These are phyloP conservation scores for Phengaris alcon DNA, from an alignment of 2,888 invertebrate species.

Conservation along the genomic window DNA sequence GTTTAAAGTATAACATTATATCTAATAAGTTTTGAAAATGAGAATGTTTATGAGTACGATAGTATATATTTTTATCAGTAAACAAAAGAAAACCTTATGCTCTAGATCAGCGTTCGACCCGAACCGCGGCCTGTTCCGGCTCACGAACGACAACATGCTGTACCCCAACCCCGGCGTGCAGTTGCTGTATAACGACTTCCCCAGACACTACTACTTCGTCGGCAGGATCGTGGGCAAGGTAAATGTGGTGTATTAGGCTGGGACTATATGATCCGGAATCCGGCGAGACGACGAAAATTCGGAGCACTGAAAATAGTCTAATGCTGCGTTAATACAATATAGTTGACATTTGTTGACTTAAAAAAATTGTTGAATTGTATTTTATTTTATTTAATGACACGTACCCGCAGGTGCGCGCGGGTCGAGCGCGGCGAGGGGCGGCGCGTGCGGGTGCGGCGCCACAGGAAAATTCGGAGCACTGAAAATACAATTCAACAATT, in stretches of 20 bases:
- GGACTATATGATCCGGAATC: too few species aligned
- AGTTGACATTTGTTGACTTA: too few species aligned
- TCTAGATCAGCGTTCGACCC: conserved; percentile 93
- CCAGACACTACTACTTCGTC: conserved; percentile 95
- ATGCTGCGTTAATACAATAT: too few species aligned
- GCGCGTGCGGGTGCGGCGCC: conserved; percentile 32
- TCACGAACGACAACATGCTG: conserved; percentile 94
- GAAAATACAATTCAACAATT: too few species aligned
- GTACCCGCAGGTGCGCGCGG: conserved; percentile 27
- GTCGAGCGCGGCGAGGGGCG: conserved; percentile 33
- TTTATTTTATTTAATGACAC: background rate
- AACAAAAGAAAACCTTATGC: background rate
- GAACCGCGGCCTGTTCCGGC: conserved; percentile 93
- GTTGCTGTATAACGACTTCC: conserved; percentile 90
- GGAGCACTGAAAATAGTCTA: too few species aligned
- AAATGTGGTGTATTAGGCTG: conserved; percentile 34
- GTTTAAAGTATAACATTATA: too few species aligned
- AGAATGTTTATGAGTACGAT: too few species aligned
- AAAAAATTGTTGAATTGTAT: too few species aligned
- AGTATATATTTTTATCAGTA: too few species aligned
- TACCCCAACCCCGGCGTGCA: conserved; percentile 97
- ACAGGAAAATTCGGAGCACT: background rate
- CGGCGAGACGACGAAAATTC: too few species aligned
- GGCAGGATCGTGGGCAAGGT: conserved; percentile 96
- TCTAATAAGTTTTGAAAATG: too few species aligned